Evolutionary conservation across 1,140 invertebrate species (phyloP).

Genomic region (Scylla paramamosain): DNA sequence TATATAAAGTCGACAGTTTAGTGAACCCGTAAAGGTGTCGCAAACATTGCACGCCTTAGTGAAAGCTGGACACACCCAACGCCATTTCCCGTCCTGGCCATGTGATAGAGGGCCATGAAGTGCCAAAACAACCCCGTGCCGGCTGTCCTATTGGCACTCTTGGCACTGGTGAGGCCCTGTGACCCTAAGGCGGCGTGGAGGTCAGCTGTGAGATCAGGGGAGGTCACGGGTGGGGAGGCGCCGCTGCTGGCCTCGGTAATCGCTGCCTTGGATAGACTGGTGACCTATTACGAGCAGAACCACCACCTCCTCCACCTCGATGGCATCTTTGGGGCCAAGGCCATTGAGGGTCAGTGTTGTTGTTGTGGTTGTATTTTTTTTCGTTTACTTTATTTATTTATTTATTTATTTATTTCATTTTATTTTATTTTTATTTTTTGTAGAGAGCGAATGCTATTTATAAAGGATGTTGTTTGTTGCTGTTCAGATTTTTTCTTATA

Average conservation of each 20-base stretch:
- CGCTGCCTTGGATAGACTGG: slow-evolving; percentile 50
- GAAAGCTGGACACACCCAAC: not conserved
- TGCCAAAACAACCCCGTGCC: too few relatives aligned
- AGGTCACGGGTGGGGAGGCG: not conserved
- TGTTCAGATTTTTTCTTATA: too few relatives aligned
- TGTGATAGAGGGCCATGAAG: not conserved
- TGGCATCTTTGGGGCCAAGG: slow-evolving; percentile 68
- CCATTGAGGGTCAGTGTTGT: slow-evolving; percentile 62
- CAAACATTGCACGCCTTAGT: not conserved
- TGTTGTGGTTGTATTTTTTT: not conserved
- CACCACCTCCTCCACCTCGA: slow-evolving; percentile 42
- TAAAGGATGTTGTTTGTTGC: too few relatives aligned
- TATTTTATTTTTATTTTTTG: not conserved
- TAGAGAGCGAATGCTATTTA: too few relatives aligned
- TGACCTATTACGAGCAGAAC: slow-evolving; percentile 62
- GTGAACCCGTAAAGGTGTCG: not conserved
- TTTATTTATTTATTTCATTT: not conserved
- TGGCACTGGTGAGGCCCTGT: too few relatives aligned
- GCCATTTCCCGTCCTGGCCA: not conserved
- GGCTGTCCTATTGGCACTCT: not conserved
- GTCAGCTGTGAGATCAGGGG: too few relatives aligned
- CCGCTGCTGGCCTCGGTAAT: slow-evolving; percentile 36
- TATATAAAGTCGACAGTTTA: not conserved
- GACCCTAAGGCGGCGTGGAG: not conserved
- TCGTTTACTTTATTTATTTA: not conserved